These are phyloP conservation scores for Alsophila aescularia DNA, from an alignment of 2,888 invertebrate species.

Conservation along the genomic window DNA sequence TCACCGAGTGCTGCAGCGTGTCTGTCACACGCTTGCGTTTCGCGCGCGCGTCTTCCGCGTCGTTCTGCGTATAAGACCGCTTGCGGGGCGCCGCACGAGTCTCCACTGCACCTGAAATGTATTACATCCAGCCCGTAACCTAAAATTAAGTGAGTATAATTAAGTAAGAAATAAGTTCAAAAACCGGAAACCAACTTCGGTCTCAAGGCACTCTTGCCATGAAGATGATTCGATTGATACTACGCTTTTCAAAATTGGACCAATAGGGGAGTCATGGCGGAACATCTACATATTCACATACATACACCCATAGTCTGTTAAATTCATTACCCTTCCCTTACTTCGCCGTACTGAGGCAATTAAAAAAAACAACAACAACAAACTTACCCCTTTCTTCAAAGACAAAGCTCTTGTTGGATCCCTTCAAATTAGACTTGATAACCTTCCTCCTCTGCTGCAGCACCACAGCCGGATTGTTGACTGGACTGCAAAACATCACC, in stretches of 20 bases:
- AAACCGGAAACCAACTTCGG: too few species aligned
- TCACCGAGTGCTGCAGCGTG: conserved; percentile 59
- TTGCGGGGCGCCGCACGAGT: conserved; percentile 56
- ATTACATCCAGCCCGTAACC: neutral
- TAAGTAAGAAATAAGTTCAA: too few species aligned
- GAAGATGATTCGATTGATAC: too few species aligned
- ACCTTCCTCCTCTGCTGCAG: conserved; percentile 64
- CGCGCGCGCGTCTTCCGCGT: conserved; percentile 52
- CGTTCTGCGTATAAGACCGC: conserved; percentile 68
- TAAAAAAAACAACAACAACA: neutral
- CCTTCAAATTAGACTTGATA: conserved; percentile 78
- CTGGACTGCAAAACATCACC: conserved; percentile 79
- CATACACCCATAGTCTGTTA: too few species aligned
- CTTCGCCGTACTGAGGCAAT: neutral
- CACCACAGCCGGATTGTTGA: conserved; percentile 54
- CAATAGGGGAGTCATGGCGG: too few species aligned
- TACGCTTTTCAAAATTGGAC: too few species aligned
- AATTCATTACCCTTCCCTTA: too few species aligned
- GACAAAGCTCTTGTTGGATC: conserved; percentile 77
- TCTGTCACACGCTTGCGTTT: conserved; percentile 63
- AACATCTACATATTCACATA: too few species aligned
- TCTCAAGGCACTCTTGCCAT: too few species aligned
- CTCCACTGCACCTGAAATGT: conserved; percentile 39
- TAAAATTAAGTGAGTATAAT: too few species aligned
- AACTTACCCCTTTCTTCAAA: conserved; percentile 70